Conservation (phyloP, 2,888 invertebrate species). For the Lacanobia wlatinum region DNA sequence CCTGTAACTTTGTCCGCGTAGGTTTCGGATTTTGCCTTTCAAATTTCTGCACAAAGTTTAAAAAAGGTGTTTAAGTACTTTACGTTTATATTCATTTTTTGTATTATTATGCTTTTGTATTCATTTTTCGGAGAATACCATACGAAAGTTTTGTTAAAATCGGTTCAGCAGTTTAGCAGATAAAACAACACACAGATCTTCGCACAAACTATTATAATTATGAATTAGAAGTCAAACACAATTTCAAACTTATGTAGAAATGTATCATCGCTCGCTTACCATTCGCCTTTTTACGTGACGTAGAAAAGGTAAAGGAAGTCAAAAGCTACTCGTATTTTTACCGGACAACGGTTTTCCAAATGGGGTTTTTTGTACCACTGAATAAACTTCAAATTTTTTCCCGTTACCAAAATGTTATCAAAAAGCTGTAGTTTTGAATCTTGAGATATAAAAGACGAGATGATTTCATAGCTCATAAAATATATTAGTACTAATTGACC, state of each 20-base stretch:
- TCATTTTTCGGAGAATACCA: not conserved
- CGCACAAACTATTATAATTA: not conserved
- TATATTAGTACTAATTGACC: too few species aligned
- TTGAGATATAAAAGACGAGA: too few species aligned
- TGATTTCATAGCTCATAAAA: too few species aligned
- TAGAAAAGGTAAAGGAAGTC: not conserved
- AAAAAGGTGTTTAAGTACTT: too few species aligned
- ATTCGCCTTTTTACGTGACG: not conserved
- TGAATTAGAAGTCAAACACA: not conserved
- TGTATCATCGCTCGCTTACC: not conserved
- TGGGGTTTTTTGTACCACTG: not conserved
- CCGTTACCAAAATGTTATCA: too few species aligned
- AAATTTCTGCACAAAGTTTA: not conserved
- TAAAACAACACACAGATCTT: not conserved
- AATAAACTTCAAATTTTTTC: not conserved
- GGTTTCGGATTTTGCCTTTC: not conserved
- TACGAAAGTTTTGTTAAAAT: not conserved
- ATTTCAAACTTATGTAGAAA: not conserved
- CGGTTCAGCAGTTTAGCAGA: not conserved
- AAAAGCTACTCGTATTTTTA: not conserved
- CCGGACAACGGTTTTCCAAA: not conserved
- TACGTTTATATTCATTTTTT: too few species aligned
- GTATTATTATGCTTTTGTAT: too few species aligned
- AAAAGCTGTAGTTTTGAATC: too few species aligned
- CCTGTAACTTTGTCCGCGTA: not conserved